phyloP scores from a whole-genome alignment of 2,888 invertebrate genomes.

The Pammene fasciana region DNA sequence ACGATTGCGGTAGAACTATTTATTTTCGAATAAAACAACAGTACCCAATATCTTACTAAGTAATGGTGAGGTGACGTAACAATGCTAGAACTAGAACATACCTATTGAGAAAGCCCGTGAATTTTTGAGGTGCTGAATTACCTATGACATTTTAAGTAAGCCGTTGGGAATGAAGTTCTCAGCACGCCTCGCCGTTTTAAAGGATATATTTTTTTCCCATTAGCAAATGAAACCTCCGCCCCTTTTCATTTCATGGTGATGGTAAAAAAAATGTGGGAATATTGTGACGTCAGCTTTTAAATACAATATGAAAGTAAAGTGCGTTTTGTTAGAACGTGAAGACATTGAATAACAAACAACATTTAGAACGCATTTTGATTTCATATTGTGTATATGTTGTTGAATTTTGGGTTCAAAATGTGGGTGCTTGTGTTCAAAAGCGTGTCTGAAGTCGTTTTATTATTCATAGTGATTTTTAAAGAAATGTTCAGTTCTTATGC shows the following conservation, averaged over 20 bases:
- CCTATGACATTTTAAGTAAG: background rate
- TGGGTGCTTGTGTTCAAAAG: slow-evolving; percentile 1
- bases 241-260: slow-evolving; percentile 21
- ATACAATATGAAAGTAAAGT: slow-evolving; percentile 6
- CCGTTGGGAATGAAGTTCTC: background rate
- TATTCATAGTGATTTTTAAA: too few species aligned
- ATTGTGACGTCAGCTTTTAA: background rate
- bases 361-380: slow-evolving; percentile 6
- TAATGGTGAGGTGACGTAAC: background rate
- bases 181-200: background rate
- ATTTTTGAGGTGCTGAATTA: too few species aligned
- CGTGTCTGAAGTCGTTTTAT: too few species aligned
- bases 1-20: background rate
- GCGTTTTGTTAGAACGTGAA: background rate
- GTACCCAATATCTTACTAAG: background rate
- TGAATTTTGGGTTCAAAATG: background rate
- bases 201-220: background rate
- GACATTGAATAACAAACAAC: too few species aligned
- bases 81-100: background rate
- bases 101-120: background rate
- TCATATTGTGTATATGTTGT: background rate
- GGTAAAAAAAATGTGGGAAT: slow-evolving; percentile 1
- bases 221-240: background rate
- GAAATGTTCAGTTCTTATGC: too few species aligned
- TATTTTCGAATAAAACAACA: too few species aligned